Evolutionary conservation across 2,888 invertebrate species (phyloP), one percentile per base, ranked within the genome.

Genomic region (Eurois occulta): DNA sequence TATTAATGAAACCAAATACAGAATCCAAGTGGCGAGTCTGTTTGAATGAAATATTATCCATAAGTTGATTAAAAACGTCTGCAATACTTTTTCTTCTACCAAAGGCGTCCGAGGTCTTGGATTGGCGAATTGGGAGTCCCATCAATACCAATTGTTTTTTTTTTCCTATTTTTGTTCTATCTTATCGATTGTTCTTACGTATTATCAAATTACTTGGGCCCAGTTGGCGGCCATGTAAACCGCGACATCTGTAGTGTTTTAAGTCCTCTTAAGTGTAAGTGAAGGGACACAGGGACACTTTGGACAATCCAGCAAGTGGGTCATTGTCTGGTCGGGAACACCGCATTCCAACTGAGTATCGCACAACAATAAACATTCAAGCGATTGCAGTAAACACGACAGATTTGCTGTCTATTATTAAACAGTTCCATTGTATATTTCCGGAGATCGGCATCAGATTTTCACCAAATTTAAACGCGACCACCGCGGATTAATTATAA

Each of bases 1-100:
- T 69, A 84, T 81, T 75, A 81, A 81, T 72, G 76, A 38, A 80
- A 73, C 16, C 72, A 41, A 81, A 81, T 69, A 67, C 72, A 78
- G 78, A 81, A 84, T 64, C 38, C 58, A 67, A 72, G 35, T 55
- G 46, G 43, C 21, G 46, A 32, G 52, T 55, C 24, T 66, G 32
- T 74, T 32, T 74, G 46, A 78, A 75, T 84, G 58, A 60, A 78
- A 77, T 78, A 70, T 72, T n/a, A 62, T 74, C n/a, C 52, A 71
- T 75, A 68, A 73, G 35, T 80, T 77, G 52, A 85, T 85, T 80
- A 77, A 65, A 41, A 76, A 58, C 55, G 48, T 72, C 35, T 43
- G 38, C 24, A 68, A 66, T 72, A 66, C 24, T 55, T 70, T 62
- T 41, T 24, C 16, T 75, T 58, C 18, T 52, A 35, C 55, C 28